Conservation (phyloP, 2,113 vertebrate species). For the Psilopsiagon aurifrons region DNA sequence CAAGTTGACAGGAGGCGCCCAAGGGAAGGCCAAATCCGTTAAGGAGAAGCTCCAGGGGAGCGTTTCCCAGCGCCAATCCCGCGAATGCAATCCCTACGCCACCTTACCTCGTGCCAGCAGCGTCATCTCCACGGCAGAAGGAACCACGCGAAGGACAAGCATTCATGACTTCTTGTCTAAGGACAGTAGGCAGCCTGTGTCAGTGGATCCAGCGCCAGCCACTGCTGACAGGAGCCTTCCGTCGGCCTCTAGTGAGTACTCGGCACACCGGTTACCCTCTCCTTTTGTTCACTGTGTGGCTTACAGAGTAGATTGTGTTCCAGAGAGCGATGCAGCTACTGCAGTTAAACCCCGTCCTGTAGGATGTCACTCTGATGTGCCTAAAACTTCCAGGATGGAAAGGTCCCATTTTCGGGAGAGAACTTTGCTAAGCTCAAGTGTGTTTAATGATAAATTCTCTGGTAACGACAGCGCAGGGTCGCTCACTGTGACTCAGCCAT, state of each 20-base stretch:
- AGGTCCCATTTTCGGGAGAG: constrained; percentile 78
- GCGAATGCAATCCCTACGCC: constrained; percentile 82
- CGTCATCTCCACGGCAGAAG: constrained; percentile 96
- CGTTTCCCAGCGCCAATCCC: constrained; percentile 76
- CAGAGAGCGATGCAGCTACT: not conserved
- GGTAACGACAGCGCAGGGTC: constrained; percentile 32
- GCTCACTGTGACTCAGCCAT: constrained; percentile 77
- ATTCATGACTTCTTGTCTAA: constrained; percentile 97
- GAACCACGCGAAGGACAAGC: constrained; percentile 93
- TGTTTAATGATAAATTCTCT: constrained; percentile 78
- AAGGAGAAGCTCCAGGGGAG: constrained; percentile 80
- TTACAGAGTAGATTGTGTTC: constrained; percentile 37
- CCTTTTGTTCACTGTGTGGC: constrained; percentile 54
- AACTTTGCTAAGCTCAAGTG: constrained; percentile 72
- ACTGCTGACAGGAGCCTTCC: constrained; percentile 74
- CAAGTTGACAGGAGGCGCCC: constrained; percentile 74
- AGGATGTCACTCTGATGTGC: constrained; percentile 31
- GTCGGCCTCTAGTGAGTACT: constrained; percentile 94
- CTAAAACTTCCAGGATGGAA: constrained; percentile 77
- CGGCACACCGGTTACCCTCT: constrained; percentile 64
- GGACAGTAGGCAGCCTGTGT: constrained; percentile 88
- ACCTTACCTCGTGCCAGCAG: constrained; percentile 96
- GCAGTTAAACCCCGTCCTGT: not conserved
- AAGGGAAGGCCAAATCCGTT: constrained; percentile 80
- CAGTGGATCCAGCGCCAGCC: constrained; percentile 81